Conservation (phyloP, 2,797 vertebrate genomes). For the Myiothlypis chrysogaster region DNA sequence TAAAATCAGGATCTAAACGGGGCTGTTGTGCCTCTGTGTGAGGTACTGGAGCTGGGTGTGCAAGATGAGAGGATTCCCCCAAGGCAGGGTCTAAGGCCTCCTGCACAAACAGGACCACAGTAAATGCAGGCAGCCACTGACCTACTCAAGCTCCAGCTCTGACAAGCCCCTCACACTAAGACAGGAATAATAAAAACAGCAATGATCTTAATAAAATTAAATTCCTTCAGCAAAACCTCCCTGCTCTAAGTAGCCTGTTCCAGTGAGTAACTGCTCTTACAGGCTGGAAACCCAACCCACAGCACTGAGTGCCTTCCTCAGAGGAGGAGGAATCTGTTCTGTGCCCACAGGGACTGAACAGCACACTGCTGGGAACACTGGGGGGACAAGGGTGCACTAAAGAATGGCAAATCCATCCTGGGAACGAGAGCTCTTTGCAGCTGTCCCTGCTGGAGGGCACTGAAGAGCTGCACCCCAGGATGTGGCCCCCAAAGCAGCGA, state of each 20-base stretch:
- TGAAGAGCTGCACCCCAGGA: not conserved
- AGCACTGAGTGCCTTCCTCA: not conserved
- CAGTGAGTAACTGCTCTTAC: not conserved
- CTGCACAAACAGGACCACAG: not conserved
- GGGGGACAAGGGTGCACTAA: not conserved
- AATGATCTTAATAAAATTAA: not conserved
- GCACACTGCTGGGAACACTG: not conserved
- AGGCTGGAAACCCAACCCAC: not conserved
- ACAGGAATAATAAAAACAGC: not conserved
- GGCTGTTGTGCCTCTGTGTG: not conserved
- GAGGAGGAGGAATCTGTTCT: not conserved
- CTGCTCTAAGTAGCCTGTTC: not conserved
- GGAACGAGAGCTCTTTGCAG: not conserved
- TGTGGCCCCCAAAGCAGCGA: accelerated
- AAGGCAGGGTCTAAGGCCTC: accelerated
- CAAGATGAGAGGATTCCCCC: not conserved
- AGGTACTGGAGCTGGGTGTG: not conserved
- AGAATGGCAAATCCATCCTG: not conserved
- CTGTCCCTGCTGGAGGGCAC: not conserved
- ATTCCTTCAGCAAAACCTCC: not conserved
- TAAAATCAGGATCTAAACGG: not conserved
- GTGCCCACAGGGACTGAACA: accelerated
- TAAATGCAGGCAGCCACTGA: accelerated
- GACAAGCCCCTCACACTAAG: not conserved
- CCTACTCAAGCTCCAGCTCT: not conserved